Evolutionary conservation across 1,140 invertebrate species (phyloP), one percentile per base, ranked within the genome.

Genomic region (Halotydeus destructor): DNA sequence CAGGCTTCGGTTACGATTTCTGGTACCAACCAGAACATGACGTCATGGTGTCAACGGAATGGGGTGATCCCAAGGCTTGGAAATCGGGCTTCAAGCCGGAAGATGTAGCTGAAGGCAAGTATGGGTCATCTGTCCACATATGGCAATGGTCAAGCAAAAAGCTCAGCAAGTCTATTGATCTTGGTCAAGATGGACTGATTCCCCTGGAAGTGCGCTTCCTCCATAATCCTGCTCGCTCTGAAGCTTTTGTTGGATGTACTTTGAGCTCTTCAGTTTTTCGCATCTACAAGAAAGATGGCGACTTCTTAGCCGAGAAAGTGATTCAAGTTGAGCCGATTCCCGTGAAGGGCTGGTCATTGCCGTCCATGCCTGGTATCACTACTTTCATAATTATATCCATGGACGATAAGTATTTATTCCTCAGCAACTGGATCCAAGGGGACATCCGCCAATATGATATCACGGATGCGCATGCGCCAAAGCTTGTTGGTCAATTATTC

Each of bases 1-100:
- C 53, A 5, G 41, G 47, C 12, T 70, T 65, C 47, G 66, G 68
- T 12, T 74, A 74, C 49, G 72, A 74, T 52, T 74, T 84, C 60
- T 97, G 91, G 91, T 97, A 97, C 57, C 91, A 98, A 57, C 89
- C 89, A 0, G 72, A 82, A 49, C 76, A 78, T 51, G 79, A 97
- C 59, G 69, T 85, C 0, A 77, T 98, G 70, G 65, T 96, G 19
- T 71, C 82, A 1, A 72, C 74, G 1, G 86, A 94, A 65, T 97
- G 89, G 88, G 85, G 80, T 1, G 68, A 74, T 1, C 91, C 91
- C 2, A 77, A 71, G 41, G 63, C 70, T 26, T 91, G 88, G 54
- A 75, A 75, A 53, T 69, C 62, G 57, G 83, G 84, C 11, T 85
- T 80, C 56, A 61, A 73, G 38, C 54, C 63, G 0, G 64, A 64